phyloP scores from a whole-genome alignment of 64 coral and sea anemone genomes.

The Actinia tenebrosa region DNA sequence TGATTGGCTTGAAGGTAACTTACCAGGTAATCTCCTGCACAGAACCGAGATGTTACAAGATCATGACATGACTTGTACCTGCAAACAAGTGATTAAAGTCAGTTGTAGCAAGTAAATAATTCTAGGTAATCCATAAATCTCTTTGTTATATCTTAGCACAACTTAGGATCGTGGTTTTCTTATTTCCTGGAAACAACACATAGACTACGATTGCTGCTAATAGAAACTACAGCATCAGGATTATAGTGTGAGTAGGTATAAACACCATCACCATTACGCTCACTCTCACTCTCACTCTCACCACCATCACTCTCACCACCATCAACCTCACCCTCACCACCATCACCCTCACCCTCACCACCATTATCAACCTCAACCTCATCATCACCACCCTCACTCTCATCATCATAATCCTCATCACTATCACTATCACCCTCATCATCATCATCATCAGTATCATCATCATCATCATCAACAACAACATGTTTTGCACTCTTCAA shows the following conservation, averaged over 20 bases:
- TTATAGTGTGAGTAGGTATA: no score
- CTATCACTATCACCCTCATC: not conserved
- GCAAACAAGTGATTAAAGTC: not conserved
- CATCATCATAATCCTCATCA: not conserved
- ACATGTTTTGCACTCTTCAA: not conserved
- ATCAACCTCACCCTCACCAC: not conserved
- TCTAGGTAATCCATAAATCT: not conserved
- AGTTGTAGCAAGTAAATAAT: not conserved
- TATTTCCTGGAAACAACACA: not conserved
- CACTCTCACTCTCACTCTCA: no score
- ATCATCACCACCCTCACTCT: not conserved
- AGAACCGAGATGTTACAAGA: conserved; percentile 91
- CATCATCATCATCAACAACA: no score
- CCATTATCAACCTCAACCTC: not conserved
- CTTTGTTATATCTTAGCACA: no score
- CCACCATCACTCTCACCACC: not conserved
- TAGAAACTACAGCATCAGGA: no score
- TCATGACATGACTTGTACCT: conserved; percentile 98
- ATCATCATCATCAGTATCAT: not conserved
- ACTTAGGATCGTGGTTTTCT: not conserved
- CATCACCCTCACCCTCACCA: not conserved
- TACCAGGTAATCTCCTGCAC: conserved; percentile 75
- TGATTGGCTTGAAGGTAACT: not conserved
- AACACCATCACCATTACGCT: no score
- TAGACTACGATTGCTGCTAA: no score